These are phyloP conservation scores for Phalacrocorax brasilianus DNA, from an alignment of 2,113 vertebrate genomes.

Conservation along the genomic window DNA sequence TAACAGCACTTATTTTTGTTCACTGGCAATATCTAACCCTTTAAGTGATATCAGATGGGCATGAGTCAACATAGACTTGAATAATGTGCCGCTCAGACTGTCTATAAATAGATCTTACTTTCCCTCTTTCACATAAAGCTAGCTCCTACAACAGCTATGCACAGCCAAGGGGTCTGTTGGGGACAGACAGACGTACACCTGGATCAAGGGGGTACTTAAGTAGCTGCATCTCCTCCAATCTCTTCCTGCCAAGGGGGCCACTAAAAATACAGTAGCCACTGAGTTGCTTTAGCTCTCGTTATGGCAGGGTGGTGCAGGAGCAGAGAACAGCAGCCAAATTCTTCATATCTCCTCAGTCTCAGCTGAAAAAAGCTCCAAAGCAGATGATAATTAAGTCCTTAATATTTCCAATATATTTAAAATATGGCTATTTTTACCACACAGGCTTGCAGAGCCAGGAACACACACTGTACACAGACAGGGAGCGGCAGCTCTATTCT, in stretches of 20 bases:
- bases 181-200: not conserved
- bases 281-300: not conserved
- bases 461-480: not conserved
- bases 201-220: not conserved
- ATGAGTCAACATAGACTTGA: slow-evolving; percentile 27
- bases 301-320: not conserved
- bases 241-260: not conserved
- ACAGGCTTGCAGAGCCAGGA: not conserved
- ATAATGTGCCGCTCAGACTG: not conserved
- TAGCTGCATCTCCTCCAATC: not conserved
- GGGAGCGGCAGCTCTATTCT: not conserved
- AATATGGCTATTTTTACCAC: slow-evolving; percentile 7
- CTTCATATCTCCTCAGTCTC: not conserved
- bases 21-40: not conserved
- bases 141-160: not conserved
- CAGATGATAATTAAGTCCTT: slow-evolving; percentile 13
- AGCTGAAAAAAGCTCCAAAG: not conserved
- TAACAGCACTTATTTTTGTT: not conserved
- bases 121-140: not conserved
- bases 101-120: slow-evolving; percentile 33
- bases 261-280: not conserved
- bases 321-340: slow-evolving; percentile 1
- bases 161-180: not conserved
- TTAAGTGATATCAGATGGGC: slow-evolving; percentile 44
- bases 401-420: not conserved